These are phyloP conservation scores for Meliscaeva auricollis DNA, from an alignment of 2,888 invertebrate species.

Conservation along the genomic window DNA sequence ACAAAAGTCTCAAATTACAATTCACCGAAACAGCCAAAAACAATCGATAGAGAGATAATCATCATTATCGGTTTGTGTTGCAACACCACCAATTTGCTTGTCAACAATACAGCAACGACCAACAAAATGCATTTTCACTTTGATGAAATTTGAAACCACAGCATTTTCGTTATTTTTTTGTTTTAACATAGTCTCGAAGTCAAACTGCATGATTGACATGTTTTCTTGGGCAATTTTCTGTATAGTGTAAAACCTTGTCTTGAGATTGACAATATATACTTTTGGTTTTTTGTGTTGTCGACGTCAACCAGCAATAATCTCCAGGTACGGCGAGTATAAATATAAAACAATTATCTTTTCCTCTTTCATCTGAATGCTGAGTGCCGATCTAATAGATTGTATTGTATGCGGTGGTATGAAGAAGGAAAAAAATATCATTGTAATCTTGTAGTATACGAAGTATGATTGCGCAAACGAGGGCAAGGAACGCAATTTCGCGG, in stretches of 20 bases:
- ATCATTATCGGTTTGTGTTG: not conserved
- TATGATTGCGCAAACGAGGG: slow-evolving; percentile 66
- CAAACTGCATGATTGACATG: slow-evolving; percentile 39
- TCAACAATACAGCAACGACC: not conserved
- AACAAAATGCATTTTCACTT: slow-evolving; percentile 1
- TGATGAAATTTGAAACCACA: slow-evolving; percentile 55
- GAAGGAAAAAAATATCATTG: slow-evolving; percentile 1
- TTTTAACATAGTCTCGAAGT: slow-evolving; percentile 16
- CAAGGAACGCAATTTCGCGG: slow-evolving; percentile 65
- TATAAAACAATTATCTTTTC: slow-evolving; percentile 38
- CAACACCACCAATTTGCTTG: slow-evolving; percentile 15
- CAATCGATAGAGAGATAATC: slow-evolving; percentile 40
- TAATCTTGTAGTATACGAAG: slow-evolving; percentile 37
- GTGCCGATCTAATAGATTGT: slow-evolving; percentile 11
- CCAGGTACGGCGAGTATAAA: not conserved
- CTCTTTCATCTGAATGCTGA: not conserved
- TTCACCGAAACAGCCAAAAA: slow-evolving; percentile 28
- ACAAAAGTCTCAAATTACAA: slow-evolving; percentile 59
- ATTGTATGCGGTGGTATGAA: not conserved
- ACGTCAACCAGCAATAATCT: slow-evolving; percentile 17
- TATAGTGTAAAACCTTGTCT: slow-evolving; percentile 9
- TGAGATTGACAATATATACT: slow-evolving; percentile 20
- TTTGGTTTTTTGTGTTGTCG: not conserved
- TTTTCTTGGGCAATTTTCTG: slow-evolving; percentile 35
- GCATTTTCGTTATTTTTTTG: slow-evolving; percentile 9